These are phyloP conservation scores for Triops cancriformis DNA, from an alignment of 1,140 invertebrate genomes.

Conservation along the genomic window DNA sequence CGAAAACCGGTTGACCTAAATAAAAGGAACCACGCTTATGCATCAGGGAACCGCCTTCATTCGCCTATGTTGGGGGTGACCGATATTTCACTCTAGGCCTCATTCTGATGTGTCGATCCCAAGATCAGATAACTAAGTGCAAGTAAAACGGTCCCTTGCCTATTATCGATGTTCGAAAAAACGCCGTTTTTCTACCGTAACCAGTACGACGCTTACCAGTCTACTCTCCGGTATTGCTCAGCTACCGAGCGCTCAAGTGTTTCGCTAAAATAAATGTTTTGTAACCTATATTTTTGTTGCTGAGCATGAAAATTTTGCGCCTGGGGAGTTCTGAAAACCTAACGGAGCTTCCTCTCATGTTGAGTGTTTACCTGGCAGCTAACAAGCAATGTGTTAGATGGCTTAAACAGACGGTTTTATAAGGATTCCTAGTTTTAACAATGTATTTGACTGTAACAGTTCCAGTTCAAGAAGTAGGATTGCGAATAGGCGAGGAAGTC, in stretches of 20 bases:
- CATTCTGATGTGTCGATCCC: neutral
- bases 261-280: neutral
- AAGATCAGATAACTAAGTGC: neutral
- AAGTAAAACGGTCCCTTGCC: too few species aligned
- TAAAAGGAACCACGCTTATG: constrained; percentile 10
- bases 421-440: too few species aligned
- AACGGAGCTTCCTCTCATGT: neutral
- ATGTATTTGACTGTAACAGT: too few species aligned
- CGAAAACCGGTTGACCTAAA: neutral
- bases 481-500: neutral
- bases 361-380: neutral
- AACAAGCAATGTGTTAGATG: too few species aligned
- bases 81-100: neutral
- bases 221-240: too few species aligned
- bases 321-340: neutral
- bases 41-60: neutral
- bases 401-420: too few species aligned
- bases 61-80: neutral
- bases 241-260: neutral
- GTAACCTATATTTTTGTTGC: neutral
- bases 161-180: too few species aligned
- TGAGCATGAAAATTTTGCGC: neutral
- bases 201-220: too few species aligned
- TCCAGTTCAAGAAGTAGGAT: neutral
- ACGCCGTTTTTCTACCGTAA: too few species aligned